phyloP scores from a whole-genome alignment of 2,797 vertebrate genomes.

The Sebastes taczanowskii region DNA sequence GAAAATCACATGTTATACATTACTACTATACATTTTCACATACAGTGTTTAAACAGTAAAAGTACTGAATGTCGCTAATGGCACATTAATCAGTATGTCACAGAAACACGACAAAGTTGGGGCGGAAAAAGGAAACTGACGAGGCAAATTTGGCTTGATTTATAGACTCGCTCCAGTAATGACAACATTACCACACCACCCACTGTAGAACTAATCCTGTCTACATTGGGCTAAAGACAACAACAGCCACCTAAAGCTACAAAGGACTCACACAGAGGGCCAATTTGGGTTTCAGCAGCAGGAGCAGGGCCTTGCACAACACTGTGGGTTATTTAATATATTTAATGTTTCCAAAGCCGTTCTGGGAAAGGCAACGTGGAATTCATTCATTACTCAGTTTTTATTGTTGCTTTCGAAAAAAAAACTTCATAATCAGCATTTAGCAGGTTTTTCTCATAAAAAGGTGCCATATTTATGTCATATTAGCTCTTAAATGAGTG shows the following conservation, averaged over 20 bases:
- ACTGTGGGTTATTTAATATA: constrained; percentile 18
- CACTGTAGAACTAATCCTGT: constrained; percentile 22
- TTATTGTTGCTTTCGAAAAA: constrained; percentile 1
- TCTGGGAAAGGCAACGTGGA: constrained; percentile 37
- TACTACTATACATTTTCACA: background rate
- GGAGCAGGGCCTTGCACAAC: background rate
- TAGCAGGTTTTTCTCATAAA: background rate
- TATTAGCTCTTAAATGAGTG: constrained; percentile 18
- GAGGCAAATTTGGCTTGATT: background rate
- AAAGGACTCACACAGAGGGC: constrained; percentile 15
- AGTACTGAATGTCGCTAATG: background rate
- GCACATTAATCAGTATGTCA: background rate
- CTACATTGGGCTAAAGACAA: constrained; percentile 18
- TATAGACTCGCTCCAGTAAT: background rate
- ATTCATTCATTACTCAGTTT: constrained; percentile 34
- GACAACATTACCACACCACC: constrained; percentile 8
- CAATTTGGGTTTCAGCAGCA: constrained; percentile 4
- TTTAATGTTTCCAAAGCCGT: constrained; percentile 29
- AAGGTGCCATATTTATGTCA: constrained; percentile 15
- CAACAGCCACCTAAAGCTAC: constrained; percentile 29
- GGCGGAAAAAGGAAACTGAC: background rate
- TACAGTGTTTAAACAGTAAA: background rate
- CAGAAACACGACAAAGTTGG: background rate
- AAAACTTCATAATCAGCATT: constrained; percentile 1
- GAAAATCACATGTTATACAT: background rate